Base-by-base conservation (phyloP, 2,113 vertebrate genomes). In the Gymnocephalus cernua region DNA sequence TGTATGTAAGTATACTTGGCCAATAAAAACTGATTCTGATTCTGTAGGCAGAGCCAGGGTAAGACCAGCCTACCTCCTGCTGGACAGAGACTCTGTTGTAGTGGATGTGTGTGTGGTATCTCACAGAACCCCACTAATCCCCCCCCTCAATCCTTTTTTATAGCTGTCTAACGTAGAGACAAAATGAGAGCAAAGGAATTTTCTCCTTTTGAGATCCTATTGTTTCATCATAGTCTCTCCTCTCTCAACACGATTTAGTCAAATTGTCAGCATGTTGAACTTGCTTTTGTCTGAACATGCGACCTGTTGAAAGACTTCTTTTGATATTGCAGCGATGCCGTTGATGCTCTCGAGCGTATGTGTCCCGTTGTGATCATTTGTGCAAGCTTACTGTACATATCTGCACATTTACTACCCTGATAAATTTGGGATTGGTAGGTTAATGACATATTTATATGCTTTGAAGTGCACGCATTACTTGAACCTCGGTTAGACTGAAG, bases 261-360 rank as follows among this genome's bases (percentile, higher is more conserved):
- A 64, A 79, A 81, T 78, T 82, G 66, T 84, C 83, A 76, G 74
- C 29, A 45, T 63, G 71, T 89, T 90, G 79, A 88, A 85, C 72
- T 74, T 56, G 73, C 82, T 87, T 86, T 69, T 64, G 62, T 91
- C 35, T 29, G 68, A 82, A 77, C 54, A 70, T 12, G 11, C 58
- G 18, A 80, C 73, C 78, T 63, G 68, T 65, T 62, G 51, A 45
- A 83, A 58, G 71, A 76, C 83, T 71, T 79, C 56, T 54, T 90
- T 90, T 85, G 70, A 86, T 87, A 73, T 16, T 59, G 8, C 65
- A 59, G 58, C 50, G 77, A 81, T 75, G 8, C 72, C 85, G 91
- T 91, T 92, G 88, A 91, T 85, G 77, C 79, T 83, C 48, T 69
- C 8, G 5, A 53, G 63, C 1, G 12, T 13, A 29, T 44, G 18